A percentile compares a stretch with the other conserved stretches of the same genome.
phyloP scores from a whole-genome alignment of 2,888 invertebrate species.

The Iphiclides podalirius region DNA sequence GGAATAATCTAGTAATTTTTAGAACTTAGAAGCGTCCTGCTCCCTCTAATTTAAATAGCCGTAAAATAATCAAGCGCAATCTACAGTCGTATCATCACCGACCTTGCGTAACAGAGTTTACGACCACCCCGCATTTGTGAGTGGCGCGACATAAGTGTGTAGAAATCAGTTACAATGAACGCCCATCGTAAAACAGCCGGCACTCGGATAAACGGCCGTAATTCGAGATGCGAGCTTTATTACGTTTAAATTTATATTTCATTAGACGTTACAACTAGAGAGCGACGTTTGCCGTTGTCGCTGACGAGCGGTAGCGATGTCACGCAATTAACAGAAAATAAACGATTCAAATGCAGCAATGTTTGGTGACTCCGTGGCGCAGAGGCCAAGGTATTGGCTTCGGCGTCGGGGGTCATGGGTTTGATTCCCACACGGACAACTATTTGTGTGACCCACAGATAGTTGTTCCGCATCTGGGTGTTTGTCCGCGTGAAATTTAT shows the following conservation, averaged over 20 bases:
- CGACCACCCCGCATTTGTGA: constrained; percentile 12
- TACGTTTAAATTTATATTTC: constrained; percentile 16
- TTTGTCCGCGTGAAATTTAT: no score
- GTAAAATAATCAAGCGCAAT: constrained; percentile 2
- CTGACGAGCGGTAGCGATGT: constrained; percentile 1
- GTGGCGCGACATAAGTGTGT: constrained; percentile 3
- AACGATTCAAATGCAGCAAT: no score
- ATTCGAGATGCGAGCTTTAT: constrained; percentile 15
- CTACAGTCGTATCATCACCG: neutral
- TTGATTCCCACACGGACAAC: no score
- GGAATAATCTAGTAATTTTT: no score
- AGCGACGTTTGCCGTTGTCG: neutral
- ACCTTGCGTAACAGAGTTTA: constrained; percentile 8
- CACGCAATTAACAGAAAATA: no score
- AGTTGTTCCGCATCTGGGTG: no score
- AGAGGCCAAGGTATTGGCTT: no score
- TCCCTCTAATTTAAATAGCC: neutral
- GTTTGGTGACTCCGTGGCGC: no score
- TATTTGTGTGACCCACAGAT: no score
- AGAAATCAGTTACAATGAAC: constrained; percentile 11
- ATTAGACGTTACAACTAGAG: constrained; percentile 7
- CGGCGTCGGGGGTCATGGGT: no score
- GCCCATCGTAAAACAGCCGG: constrained; percentile 6
- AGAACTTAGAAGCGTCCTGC: no score
- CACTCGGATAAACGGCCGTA: constrained; percentile 13